Evolutionary conservation across 2,888 invertebrate species (phyloP).

Genomic region (Falcaria lacertinaria): DNA sequence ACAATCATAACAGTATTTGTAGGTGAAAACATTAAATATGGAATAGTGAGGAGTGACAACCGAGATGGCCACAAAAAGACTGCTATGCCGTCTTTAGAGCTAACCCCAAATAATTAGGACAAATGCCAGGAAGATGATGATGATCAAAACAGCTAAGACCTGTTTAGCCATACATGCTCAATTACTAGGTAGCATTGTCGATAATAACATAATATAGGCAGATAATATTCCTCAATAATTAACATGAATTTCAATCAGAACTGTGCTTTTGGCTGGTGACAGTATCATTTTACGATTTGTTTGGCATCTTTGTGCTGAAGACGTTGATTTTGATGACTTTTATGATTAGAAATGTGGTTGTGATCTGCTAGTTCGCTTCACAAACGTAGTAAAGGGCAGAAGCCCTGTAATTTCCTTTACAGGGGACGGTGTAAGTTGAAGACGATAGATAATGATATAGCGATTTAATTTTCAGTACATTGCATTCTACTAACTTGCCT

Average conservation of each 20-base stretch:
- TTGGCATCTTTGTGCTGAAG: slow-evolving; percentile 41
- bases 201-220: no score
- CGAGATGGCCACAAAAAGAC: no score
- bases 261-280: slow-evolving; percentile 21
- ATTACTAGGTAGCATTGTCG: no score
- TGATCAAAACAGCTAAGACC: no score
- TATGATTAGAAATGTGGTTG: slow-evolving; percentile 64
- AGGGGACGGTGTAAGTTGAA: slow-evolving; percentile 20
- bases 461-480: background rate
- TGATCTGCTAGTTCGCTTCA: slow-evolving; percentile 48
- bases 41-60: no score
- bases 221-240: background rate
- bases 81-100: no score
- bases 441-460: slow-evolving; percentile 8
- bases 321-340: no score
- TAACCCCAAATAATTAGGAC: no score
- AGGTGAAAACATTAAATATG: no score
- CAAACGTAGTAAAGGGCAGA: slow-evolving; percentile 54
- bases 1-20: no score
- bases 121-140: no score
- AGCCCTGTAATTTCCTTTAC: slow-evolving; percentile 66
- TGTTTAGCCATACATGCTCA: no score
- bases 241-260: background rate
- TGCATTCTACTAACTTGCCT: slow-evolving; percentile 11
- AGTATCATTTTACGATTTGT: slow-evolving; percentile 39